These are phyloP conservation scores for Haliclystus octoradiatus DNA, from an alignment of 30 jellyfish, hydroid and myxozoan genomes.

Conservation along the genomic window DNA sequence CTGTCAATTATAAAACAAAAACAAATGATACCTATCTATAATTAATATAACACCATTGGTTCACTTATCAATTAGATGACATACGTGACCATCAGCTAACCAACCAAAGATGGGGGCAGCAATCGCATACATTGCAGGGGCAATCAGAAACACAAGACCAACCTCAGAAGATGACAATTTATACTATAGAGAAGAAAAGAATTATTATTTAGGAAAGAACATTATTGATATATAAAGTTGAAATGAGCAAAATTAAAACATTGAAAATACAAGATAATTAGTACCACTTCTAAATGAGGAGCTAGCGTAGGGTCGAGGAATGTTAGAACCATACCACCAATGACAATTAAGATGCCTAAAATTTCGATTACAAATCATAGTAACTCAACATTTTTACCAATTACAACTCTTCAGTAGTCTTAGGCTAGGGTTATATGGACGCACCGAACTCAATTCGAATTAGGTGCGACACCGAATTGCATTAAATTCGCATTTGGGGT, in stretches of 20 bases:
- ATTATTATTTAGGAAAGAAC: no score
- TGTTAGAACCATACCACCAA: slow-evolving; percentile 48
- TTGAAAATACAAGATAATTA: no score
- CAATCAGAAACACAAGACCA: slow-evolving; percentile 53
- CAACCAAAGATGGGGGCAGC: slow-evolving; percentile 48
- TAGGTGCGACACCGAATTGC: no score
- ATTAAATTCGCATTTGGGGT: no score
- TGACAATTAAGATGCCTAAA: slow-evolving; percentile 29
- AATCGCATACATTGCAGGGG: slow-evolving; percentile 49
- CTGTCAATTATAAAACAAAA: slow-evolving; percentile 1
- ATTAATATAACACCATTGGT: neutral
- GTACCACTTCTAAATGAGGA: slow-evolving; percentile 18
- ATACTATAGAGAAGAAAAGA: neutral
- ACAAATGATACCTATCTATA: neutral
- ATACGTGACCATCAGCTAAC: slow-evolving; percentile 37
- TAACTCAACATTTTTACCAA: neutral
- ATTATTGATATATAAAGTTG: no score
- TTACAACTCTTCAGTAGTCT: no score
- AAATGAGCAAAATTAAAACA: no score
- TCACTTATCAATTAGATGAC: no score
- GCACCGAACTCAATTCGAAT: no score
- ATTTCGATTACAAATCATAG: neutral
- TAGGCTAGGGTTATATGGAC: no score
- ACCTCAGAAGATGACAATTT: slow-evolving; percentile 14
- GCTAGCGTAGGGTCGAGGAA: slow-evolving; percentile 77